Conservation (phyloP, 2,888 invertebrate genomes). For the Troides helena region DNA sequence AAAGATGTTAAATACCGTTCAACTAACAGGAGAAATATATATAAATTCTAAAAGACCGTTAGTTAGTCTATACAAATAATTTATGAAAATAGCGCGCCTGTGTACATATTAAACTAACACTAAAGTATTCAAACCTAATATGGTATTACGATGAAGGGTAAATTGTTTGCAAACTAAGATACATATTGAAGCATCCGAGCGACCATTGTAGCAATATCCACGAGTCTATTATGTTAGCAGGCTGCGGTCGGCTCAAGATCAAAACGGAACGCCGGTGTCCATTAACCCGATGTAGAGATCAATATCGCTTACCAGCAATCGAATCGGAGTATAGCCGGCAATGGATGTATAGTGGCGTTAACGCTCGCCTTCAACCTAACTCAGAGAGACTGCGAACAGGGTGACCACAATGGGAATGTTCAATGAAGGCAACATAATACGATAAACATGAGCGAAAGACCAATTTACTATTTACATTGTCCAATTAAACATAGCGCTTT, state of each 20-base stretch:
- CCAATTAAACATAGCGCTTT: too few species aligned
- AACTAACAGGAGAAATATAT: too few species aligned
- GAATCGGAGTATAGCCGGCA: constrained; percentile 14
- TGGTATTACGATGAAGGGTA: constrained; percentile 17
- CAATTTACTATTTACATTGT: neutral
- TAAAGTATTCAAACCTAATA: constrained; percentile 17
- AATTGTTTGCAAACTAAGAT: constrained; percentile 27
- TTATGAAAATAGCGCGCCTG: neutral
- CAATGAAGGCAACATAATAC: neutral
- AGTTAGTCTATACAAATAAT: too few species aligned
- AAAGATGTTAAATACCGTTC: too few species aligned
- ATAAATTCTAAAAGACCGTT: too few species aligned
- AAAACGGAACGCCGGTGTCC: constrained; percentile 16
- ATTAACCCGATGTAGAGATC: constrained; percentile 19
- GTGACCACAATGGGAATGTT: constrained; percentile 5
- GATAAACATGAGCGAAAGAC: neutral
- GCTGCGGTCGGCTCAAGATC: constrained; percentile 17
- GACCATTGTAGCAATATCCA: constrained; percentile 22
- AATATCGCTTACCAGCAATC: constrained; percentile 23
- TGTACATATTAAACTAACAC: constrained; percentile 5
- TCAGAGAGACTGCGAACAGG: constrained; percentile 4
- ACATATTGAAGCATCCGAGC: constrained; percentile 18
- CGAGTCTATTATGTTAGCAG: constrained; percentile 16
- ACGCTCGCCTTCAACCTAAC: neutral
- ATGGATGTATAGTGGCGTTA: constrained; percentile 17